Evolutionary conservation across 2,113 vertebrate genomes (phyloP), one percentile per base, ranked within the genome.

Genomic region (Origma solitaria): DNA sequence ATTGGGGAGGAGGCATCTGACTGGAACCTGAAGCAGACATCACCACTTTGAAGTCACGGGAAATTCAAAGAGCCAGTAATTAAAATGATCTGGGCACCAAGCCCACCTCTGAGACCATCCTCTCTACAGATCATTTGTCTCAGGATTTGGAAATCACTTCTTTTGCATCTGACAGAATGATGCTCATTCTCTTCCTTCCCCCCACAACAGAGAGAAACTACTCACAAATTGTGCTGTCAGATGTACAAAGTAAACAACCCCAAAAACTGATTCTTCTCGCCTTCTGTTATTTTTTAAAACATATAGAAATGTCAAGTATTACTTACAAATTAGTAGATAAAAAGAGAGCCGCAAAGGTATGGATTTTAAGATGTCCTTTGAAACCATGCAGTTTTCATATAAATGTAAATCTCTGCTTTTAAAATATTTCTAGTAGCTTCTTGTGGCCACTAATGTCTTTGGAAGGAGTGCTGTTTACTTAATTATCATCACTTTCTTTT

Each of bases 381-480:
- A 93, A 92, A 89, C 44, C 31, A 57, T 9, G 8, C 28, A 78
- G 61, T 71, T 96, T 57, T 82, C 60, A 88, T 62, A 84, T 47
- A 92, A 88, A 90, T 16, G 28, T 2, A 8, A 90, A 65, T 75
- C 35, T 86, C 44, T 8, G 6, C 45, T 86, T 88, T 81, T 64
- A 37, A 91, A 90, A 65, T 85, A 53, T 72, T 92, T 84, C 82
- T 82, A 47, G 37, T 45, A 82, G 51, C 53, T 90, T 72, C 4
- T 94, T 84, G 72, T 84, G 92, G 53, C 90, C 58, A 71, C 53
- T 82, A 88, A 81, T 50, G 73, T 65, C 86, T 96, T 84, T 76
- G 72, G 65, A 91, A 93, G 53, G 25, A 86, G 23, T 61, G 18
- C 53, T 90, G 80, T 90, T 96, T 92, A 90, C 82, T 95, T 88